Evolutionary conservation across 1,140 invertebrate genomes (phyloP), one percentile per base, ranked within the genome.

Genomic region (Zaprionus taronus): DNA sequence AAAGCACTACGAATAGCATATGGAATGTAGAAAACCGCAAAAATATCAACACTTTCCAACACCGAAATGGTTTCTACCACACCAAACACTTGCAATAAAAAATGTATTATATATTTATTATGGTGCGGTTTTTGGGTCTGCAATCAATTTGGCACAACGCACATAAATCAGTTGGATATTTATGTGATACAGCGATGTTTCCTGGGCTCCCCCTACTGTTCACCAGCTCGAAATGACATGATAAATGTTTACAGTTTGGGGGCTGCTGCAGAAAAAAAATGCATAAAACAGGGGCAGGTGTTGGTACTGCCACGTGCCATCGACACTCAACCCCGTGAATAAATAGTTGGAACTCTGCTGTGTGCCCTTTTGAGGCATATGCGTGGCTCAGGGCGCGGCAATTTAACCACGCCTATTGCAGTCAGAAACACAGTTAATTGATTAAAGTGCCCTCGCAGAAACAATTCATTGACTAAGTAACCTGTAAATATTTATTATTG

Each of bases 151-250:
- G 55, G 36, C 47, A 55, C 77, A 72, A 73, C 63, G 41, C 24
- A 56, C 76, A 87, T 86, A 87, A 86, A 86, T 86, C 83, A 87
- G 57, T 41, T 57, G 61, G 20, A 71, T 80, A 74, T 66, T 70
- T 79, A 77, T 74, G 53, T 34, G 60, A 51, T 63, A 20, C 47
- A 24, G 28, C 31, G 20, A 24, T 14, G 2, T 51, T 51, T 22
- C 4, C 20, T 20, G 17, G 20, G 44, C 17, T 22, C 36, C 17
- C n/a, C 14, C 15, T 47, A 55, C 63, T 68, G 60, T 60, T 57
- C 31, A 28, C 31, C 38, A 41, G 31, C 57, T 20, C n/a, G 41
- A 47, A 64, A 67, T 56, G 69, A 65, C 83, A 86, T 86, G 83
- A 86, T 77, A 80, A 86, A 86, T 87, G 53, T 70, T 68, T 72